phyloP scores from a whole-genome alignment of 1,140 invertebrate genomes.

The Drosophila bipectinata region DNA sequence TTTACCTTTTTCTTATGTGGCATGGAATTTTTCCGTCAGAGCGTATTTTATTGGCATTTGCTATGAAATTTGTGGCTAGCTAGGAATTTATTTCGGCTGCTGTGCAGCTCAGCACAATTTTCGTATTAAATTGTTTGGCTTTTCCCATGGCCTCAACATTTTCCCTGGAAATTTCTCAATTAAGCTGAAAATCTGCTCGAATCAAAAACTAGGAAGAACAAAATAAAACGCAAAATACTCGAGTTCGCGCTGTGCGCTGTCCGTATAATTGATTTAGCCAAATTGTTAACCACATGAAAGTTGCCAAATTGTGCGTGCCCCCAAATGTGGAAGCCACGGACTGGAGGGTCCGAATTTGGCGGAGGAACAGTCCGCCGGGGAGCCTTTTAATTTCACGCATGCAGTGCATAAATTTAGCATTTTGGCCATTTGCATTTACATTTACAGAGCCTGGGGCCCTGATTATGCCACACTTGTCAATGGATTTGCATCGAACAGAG shows the following conservation, averaged over 20 bases:
- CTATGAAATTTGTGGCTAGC: constrained; percentile 66
- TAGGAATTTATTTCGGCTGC: constrained; percentile 49
- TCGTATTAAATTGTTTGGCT: constrained; percentile 49
- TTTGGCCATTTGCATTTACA: constrained; percentile 50
- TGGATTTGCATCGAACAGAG: constrained; percentile 55
- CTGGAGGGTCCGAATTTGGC: constrained; percentile 5
- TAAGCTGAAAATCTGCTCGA: constrained; percentile 46
- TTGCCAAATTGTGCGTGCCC: constrained; percentile 54
- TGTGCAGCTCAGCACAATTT: constrained; percentile 35
- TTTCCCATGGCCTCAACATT: constrained; percentile 1
- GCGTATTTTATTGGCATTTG: constrained; percentile 80
- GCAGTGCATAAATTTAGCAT: constrained; percentile 72
- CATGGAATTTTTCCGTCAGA: constrained; percentile 71
- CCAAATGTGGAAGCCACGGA: constrained; percentile 17
- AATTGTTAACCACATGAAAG: constrained; percentile 74
- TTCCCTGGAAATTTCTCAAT: constrained; percentile 62
- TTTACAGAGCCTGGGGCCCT: constrained; percentile 37
- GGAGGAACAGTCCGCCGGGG: constrained; percentile 24
- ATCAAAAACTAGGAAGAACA: background rate
- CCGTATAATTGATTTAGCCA: constrained; percentile 77
- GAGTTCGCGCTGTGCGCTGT: constrained; percentile 24
- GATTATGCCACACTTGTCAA: constrained; percentile 76
- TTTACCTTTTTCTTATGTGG: constrained; percentile 53
- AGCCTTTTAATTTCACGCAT: constrained; percentile 70
- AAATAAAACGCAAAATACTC: constrained; percentile 7